Base-by-base conservation (phyloP, 2,888 invertebrate genomes). In the Synergus itoensis region DNA sequence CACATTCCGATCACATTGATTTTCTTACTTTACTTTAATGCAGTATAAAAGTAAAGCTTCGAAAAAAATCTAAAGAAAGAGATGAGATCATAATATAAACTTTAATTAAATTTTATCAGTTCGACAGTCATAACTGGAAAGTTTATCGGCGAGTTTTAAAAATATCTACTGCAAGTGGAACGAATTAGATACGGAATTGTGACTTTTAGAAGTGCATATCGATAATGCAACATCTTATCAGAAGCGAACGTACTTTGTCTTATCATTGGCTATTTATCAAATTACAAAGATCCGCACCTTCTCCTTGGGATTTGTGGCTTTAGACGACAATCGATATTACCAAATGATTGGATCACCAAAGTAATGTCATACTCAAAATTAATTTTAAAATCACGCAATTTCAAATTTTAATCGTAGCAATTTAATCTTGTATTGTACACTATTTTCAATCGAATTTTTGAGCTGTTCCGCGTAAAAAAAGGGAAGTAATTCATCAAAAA, bases 151-250 rank as follows among this genome's bases (percentile, higher is more conserved):
- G 11, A 65, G 53, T 8, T 77, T 60, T 60, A 4, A 60, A 80
- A 78, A 78, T 65, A 80, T 78, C 69, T 67, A 80, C 76, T 80
- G 80, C 48, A 57, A 60, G 28, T 48, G 14, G 57, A 40, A 18
- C 41, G 77, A 21, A 53, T 75, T 18, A n/a, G 36, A 48, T 65
- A 18, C 16, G 41, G 60, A 62, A 77, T 80, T 80, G 76, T 40
- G 77, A 73, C n/a, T 73, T 73, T n/a, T 53, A 87, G 82, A 88
- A 87, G 86, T 88, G 89, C 87, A 85, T 86, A 86, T 87, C 86
- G 89, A 89, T 89, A 89, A 89, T 88, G 87, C 88, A 88, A 76
- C 73, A 77, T 79, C 82, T 83, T 83, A 83, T 81, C 81, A 81
- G 81, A 81, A 36, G 36, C 36, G 36, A 18, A 73, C 36, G 28